Conservation (phyloP, 2,113 vertebrate genomes). For the Corythaeola cristata region DNA sequence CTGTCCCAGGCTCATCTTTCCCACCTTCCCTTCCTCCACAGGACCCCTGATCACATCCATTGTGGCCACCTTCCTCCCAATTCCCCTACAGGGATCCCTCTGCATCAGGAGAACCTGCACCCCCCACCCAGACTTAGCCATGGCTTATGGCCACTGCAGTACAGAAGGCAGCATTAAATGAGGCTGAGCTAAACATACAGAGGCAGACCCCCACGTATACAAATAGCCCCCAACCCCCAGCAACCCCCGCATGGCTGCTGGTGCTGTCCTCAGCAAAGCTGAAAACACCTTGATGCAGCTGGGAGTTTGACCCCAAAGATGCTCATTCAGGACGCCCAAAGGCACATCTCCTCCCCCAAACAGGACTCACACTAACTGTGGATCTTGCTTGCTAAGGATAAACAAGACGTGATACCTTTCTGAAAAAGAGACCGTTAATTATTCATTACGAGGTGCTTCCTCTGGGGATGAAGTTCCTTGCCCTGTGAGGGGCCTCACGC, state of each 20-base stretch:
- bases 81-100: not conserved
- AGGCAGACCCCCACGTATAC: rapidly evolving
- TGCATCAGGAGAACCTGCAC: not conserved
- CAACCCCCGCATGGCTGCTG: not conserved
- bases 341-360: not conserved
- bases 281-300: not conserved
- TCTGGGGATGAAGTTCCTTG: not conserved
- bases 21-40: not conserved
- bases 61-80: not conserved
- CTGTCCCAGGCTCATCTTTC: not conserved
- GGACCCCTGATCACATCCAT: rapidly evolving
- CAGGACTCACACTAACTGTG: not conserved
- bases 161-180: not conserved
- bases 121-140: not conserved
- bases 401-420: not conserved
- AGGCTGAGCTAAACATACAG: not conserved
- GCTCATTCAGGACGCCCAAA: not conserved
- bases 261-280: not conserved
- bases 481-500: not conserved
- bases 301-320: not conserved
- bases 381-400: not conserved
- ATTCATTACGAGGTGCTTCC: not conserved
- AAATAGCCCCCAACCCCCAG: not conserved
- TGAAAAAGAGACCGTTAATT: not conserved
- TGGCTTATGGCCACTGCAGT: not conserved